phyloP scores from a whole-genome alignment of 2,797 vertebrate species.

The Phataginus tricuspis region DNA sequence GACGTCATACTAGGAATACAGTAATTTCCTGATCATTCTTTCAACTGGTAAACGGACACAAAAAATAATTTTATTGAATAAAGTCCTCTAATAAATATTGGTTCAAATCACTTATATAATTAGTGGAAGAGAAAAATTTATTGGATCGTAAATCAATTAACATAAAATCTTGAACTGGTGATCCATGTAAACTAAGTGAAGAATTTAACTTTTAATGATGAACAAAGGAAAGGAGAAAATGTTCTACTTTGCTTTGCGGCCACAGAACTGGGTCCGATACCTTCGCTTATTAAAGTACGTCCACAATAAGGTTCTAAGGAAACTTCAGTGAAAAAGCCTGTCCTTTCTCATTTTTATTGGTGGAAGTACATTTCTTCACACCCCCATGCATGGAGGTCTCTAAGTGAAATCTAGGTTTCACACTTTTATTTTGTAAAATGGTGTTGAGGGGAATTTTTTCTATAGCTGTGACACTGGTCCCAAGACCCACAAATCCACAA shows the following conservation, averaged over 20 bases:
- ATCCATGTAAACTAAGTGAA: neutral
- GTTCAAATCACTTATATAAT: neutral
- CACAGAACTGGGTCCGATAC: accelerated
- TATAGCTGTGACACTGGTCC: neutral
- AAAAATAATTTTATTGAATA: neutral
- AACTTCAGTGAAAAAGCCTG: neutral
- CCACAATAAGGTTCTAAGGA: neutral
- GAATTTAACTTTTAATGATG: neutral
- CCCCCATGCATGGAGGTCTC: neutral
- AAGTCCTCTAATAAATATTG: neutral
- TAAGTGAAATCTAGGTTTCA: neutral
- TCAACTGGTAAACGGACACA: neutral
- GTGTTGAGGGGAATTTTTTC: neutral
- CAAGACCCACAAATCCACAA: neutral
- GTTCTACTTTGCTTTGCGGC: neutral
- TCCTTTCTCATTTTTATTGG: neutral
- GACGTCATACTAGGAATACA: neutral
- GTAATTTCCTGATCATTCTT: neutral
- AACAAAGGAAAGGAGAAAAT: neutral
- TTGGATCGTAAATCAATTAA: neutral
- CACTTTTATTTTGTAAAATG: neutral
- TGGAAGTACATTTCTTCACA: neutral
- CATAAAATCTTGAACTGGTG: neutral
- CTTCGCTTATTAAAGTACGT: neutral
- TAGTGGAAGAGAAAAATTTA: neutral